These are phyloP conservation scores for Myiozetetes cayanensis DNA, from an alignment of 2,113 vertebrate genomes.

Conservation along the genomic window DNA sequence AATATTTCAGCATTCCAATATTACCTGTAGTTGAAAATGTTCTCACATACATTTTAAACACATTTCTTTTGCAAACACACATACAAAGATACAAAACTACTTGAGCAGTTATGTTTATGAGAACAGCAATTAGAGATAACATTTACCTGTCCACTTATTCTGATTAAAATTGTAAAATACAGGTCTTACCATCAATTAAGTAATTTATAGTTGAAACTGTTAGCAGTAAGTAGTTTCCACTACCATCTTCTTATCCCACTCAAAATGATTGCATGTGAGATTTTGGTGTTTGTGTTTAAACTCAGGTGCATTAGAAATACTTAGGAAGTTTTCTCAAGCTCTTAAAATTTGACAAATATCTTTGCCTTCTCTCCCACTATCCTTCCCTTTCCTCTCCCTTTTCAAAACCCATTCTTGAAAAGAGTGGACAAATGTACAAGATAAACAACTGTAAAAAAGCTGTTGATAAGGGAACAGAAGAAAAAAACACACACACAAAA, in stretches of 20 bases:
- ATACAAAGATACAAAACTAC: background rate
- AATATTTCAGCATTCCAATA: constrained; percentile 5
- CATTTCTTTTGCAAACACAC: background rate
- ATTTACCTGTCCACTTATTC: background rate
- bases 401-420: background rate
- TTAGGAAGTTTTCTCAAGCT: background rate
- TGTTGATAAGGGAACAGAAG: background rate
- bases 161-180: background rate
- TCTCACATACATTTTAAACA: background rate
- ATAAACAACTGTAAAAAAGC: background rate
- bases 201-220: background rate
- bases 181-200: background rate
- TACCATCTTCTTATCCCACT: background rate
- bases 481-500: background rate
- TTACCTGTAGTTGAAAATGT: background rate
- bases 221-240: background rate
- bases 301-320: background rate
- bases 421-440: background rate
- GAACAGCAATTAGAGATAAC: background rate
- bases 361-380: background rate
- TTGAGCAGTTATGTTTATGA: background rate
- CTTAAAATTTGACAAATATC: background rate
- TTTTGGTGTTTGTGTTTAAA: background rate
- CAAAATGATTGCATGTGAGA: background rate
- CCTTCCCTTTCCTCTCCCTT: background rate